These are phyloP conservation scores for Pica pica DNA, from an alignment of 2,113 vertebrate species.

Conservation along the genomic window DNA sequence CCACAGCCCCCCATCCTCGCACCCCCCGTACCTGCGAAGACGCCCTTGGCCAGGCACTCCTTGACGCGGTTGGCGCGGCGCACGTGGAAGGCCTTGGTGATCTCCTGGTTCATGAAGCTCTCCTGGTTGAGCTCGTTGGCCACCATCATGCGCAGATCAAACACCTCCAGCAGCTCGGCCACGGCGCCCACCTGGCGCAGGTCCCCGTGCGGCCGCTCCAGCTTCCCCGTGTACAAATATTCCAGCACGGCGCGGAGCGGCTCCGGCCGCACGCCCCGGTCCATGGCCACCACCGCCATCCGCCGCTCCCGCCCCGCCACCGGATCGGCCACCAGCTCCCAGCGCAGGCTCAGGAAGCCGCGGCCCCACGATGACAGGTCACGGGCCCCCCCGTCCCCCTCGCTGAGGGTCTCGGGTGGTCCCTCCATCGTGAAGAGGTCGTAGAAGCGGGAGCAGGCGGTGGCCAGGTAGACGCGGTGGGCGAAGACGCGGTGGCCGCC, in stretches of 20 bases:
- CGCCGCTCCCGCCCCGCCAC: conserved; percentile 70
- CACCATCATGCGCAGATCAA: conserved; percentile 99
- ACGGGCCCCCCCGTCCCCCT: fast-evolving
- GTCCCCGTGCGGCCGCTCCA: conserved; percentile 77
- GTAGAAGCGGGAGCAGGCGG: conserved; percentile 89
- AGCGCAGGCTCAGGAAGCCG: conserved; percentile 78
- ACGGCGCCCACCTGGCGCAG: conserved; percentile 88
- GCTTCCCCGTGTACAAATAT: conserved; percentile 85
- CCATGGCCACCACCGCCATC: conserved; percentile 84
- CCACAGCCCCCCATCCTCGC: too few species aligned
- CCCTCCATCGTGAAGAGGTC: conserved; percentile 82
- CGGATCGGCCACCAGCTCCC: conserved; percentile 80
- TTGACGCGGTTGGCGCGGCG: conserved; percentile 90
- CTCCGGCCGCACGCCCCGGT: conserved; percentile 70
- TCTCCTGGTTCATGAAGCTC: conserved; percentile 95
- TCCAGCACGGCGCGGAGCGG: conserved; percentile 74
- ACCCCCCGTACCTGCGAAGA: conserved; percentile 77
- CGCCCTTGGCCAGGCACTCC: conserved; percentile 85
- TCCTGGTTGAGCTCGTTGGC: conserved; percentile 92
- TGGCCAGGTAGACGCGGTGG: conserved; percentile 87
- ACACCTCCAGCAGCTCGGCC: conserved; percentile 94
- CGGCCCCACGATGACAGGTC: conserved; percentile 81
- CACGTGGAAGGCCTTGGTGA: conserved; percentile 91
- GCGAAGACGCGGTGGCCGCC: conserved; percentile 79
- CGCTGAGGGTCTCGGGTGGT: background rate